Evolutionary conservation across 2,888 invertebrate species (phyloP).

Genomic region (Pachymerium ferrugineum): DNA sequence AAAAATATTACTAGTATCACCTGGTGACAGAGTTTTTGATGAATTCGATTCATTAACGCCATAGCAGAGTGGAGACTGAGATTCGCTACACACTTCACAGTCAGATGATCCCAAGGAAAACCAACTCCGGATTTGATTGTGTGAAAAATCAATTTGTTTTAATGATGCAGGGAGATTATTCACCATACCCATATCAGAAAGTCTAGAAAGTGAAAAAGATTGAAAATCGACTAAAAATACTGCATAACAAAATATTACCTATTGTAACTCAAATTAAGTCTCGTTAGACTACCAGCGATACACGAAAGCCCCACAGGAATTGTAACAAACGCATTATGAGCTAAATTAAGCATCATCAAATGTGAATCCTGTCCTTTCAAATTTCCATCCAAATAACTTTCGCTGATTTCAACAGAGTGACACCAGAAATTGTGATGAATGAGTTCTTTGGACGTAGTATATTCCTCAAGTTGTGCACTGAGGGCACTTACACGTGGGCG

Average conservation of each 20-base stretch:
- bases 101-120: constrained; percentile 49
- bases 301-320: constrained; percentile 87
- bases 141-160: constrained; percentile 86
- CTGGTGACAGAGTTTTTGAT: constrained; percentile 20
- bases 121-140: constrained; percentile 87
- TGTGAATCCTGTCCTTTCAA: constrained; percentile 51
- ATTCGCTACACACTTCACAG: constrained; percentile 29
- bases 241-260: constrained; percentile 47
- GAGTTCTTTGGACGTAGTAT: constrained; percentile 45
- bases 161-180: constrained; percentile 82
- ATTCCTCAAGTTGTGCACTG: neutral
- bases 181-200: constrained; percentile 68
- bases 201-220: constrained; percentile 28
- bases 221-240: neutral
- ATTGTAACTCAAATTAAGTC: constrained; percentile 88
- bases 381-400: constrained; percentile 39
- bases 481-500: neutral
- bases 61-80: constrained; percentile 27
- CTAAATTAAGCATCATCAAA: constrained; percentile 71
- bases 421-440: constrained; percentile 66
- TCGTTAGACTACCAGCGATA: constrained; percentile 74
- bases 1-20: neutral
- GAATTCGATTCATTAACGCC: neutral
- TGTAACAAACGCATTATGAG: constrained; percentile 82
- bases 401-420: constrained; percentile 37